These are phyloP conservation scores for Spinus pinus DNA, from an alignment of 2,797 vertebrate genomes.

Conservation along the genomic window DNA sequence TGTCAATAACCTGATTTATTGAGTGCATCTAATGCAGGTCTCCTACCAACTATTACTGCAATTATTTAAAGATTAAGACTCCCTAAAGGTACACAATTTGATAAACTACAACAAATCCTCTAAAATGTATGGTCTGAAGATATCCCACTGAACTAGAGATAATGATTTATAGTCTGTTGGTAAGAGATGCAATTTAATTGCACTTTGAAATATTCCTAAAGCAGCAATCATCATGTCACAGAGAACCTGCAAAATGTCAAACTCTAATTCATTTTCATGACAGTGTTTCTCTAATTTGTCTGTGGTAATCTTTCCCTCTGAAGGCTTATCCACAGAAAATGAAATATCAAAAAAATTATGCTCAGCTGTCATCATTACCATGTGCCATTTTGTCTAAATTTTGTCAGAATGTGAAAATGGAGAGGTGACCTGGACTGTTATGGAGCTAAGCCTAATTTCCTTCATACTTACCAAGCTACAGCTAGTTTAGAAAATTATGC, in stretches of 20 bases:
- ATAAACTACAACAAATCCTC: conserved; percentile 3
- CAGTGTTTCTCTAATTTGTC: conserved; percentile 13
- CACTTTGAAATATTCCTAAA: conserved; percentile 11
- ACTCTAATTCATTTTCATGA: conserved; percentile 32
- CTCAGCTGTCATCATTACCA: neutral
- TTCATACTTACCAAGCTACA: neutral
- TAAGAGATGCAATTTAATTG: conserved; percentile 27
- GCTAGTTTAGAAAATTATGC: neutral
- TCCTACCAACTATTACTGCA: neutral
- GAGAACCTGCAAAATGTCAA: conserved; percentile 41
- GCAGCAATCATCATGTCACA: conserved; percentile 36
- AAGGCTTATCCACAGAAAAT: conserved; percentile 15
- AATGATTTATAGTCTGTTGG: conserved; percentile 33
- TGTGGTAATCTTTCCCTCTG: conserved; percentile 29
- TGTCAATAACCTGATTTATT: neutral
- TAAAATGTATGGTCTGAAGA: conserved; percentile 14
- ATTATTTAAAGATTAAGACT: conserved; percentile 46
- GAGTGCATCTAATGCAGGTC: neutral
- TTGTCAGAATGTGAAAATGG: neutral
- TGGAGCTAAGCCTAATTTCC: neutral
- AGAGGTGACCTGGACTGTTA: neutral
- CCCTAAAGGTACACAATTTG: neutral
- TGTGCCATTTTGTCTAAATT: neutral
- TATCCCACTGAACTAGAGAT: neutral
- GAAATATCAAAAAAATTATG: neutral